phyloP scores from a whole-genome alignment of 2,113 vertebrate genomes.

The Brachypodius melanocephalos region DNA sequence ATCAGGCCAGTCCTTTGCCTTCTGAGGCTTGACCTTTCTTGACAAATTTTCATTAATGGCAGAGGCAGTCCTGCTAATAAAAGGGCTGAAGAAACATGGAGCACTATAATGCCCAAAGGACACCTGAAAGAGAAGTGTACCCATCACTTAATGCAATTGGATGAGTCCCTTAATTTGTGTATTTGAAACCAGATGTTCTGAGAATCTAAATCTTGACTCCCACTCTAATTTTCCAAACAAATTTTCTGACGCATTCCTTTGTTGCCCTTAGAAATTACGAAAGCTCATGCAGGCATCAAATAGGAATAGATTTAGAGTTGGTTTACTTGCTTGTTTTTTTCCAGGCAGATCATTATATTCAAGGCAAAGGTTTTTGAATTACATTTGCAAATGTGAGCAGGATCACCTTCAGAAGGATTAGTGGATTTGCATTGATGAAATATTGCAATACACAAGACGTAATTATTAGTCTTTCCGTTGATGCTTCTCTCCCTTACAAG shows the following conservation, averaged over 20 bases:
- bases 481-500: not conserved
- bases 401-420: slow-evolving; percentile 23
- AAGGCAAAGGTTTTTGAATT: not conserved
- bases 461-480: not conserved
- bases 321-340: not conserved
- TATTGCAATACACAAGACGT: slow-evolving; percentile 20
- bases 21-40: not conserved
- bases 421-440: not conserved
- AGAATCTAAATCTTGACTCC: not conserved
- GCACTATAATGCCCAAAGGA: not conserved
- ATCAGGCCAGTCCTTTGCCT: not conserved
- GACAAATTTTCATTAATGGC: not conserved
- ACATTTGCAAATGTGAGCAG: not conserved
- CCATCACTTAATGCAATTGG: not conserved
- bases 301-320: not conserved
- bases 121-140: not conserved
- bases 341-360: not conserved
- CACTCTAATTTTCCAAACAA: not conserved
- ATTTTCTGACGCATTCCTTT: not conserved
- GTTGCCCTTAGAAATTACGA: not conserved
- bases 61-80: not conserved
- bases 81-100: not conserved
- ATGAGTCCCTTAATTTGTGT: not conserved
- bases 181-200: not conserved
- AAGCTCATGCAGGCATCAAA: not conserved